Percentiles rank a stretch among this genome's conserved stretches.
Conservation (phyloP, 2,797 vertebrate species). For the Tympanoctomys barrerae region DNA sequence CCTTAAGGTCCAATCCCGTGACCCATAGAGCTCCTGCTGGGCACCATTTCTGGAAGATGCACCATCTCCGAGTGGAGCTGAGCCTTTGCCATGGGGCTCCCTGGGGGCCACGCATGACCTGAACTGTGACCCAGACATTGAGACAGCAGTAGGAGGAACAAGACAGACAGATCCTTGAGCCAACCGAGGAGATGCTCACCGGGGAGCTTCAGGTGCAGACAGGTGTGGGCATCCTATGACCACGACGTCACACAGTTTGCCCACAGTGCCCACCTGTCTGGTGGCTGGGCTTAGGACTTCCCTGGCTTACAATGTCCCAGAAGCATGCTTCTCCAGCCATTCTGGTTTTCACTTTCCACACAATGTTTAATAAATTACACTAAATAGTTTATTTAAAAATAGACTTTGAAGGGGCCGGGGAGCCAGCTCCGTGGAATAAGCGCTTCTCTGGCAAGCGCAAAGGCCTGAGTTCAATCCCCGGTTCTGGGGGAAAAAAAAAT, state of each 20-base stretch:
- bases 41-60: no score
- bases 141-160: accelerated
- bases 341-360: neutral
- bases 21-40: neutral
- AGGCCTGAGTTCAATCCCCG: no score
- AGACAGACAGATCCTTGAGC: neutral
- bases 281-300: neutral
- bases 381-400: neutral
- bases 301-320: neutral
- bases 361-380: neutral
- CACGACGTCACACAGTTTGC: neutral
- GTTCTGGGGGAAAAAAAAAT: no score
- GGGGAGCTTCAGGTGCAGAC: neutral
- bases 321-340: neutral
- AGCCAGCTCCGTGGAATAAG: no score
- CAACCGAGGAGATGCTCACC: neutral
- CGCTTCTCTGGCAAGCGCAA: no score
- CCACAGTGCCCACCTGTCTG: neutral
- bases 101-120: neutral
- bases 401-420: no score
- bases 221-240: neutral
- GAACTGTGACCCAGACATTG: neutral
- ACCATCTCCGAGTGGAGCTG: no score
- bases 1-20: no score
- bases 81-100: neutral